These are phyloP conservation scores for Calliopum simillimum DNA, from an alignment of 2,888 invertebrate genomes.

Conservation along the genomic window DNA sequence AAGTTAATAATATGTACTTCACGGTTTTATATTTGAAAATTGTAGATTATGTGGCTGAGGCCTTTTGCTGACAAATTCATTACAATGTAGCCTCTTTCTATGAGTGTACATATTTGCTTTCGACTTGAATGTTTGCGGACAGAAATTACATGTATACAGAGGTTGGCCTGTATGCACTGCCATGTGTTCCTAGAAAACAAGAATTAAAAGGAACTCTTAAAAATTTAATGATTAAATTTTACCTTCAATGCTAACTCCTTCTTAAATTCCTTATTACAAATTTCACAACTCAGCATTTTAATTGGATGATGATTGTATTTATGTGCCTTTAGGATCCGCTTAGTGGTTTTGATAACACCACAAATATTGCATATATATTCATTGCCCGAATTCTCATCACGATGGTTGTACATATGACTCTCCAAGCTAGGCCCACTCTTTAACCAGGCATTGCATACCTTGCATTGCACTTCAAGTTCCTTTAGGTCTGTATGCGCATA, in stretches of 20 bases:
- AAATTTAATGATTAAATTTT: too few relatives aligned
- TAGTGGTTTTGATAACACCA: constrained; percentile 51
- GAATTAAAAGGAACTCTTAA: neutral
- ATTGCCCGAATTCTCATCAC: constrained; percentile 51
- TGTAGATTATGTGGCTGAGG: too few relatives aligned
- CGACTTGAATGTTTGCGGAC: too few relatives aligned
- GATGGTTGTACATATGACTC: constrained; percentile 51
- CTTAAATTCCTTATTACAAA: constrained; percentile 21
- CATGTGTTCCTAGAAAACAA: neutral
- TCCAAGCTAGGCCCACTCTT: constrained; percentile 53
- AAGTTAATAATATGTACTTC: too few relatives aligned
- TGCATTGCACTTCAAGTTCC: constrained; percentile 52
- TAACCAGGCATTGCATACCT: constrained; percentile 51
- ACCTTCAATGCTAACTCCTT: too few relatives aligned
- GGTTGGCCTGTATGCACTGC: too few relatives aligned
- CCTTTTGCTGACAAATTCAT: too few relatives aligned
- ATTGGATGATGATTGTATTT: constrained; percentile 54
- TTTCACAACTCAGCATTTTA: constrained; percentile 49
- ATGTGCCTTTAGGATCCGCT: constrained; percentile 50
- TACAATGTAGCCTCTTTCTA: too few relatives aligned
- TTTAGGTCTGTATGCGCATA: constrained; percentile 52
- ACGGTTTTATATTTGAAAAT: too few relatives aligned
- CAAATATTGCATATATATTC: constrained; percentile 51
- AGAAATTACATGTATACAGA: too few relatives aligned
- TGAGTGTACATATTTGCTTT: too few relatives aligned